Base-by-base conservation (phyloP, 2,113 vertebrate species). In the Leiothrix lutea region DNA sequence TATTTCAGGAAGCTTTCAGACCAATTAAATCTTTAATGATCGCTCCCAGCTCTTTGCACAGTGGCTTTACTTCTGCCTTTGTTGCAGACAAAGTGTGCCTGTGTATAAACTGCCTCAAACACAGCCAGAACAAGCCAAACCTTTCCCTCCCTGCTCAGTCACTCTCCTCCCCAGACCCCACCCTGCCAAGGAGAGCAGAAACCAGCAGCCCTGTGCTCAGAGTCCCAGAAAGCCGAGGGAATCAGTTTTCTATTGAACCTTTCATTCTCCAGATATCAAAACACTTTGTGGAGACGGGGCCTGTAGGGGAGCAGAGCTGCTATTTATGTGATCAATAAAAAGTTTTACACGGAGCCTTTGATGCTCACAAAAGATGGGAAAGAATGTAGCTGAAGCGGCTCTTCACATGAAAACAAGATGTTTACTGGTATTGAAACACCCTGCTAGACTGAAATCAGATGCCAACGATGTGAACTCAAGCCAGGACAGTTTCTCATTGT, bases 241-340 rank as follows among this genome's bases (percentile, higher is more conserved):
- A 82, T 94, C 93, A 12, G 57, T 82, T 95, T 97, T 69, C 86
- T 90, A 58, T 89, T 57, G 84, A 95, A 85, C 66, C 50, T 77
- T 92, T 85, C 91, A 85, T 75, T 88, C 86, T 87, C 40, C 65
- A 72, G 73, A 48, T 92, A 94, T 84, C 87, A 89, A 95, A 96
- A 84, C 78, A 71, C 80, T 92, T 91, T 84, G 92, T 80, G 67
- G 86, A 95, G 92, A 73, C 2, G 0, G 45, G 85, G 82, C 75
- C 91, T 80, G 80, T 87, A 72, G 92, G 86, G 94, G 90, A 93
- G 90, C 89, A 79, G 78, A 85, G 78, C 73, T 92, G 93, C 91
- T 96, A 84, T 95, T 97, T 95, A 95, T 94, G 80, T 94, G 96
- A 95, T 91, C 93, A 81, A 95, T 97, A 92, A 81, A 87, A 95